Base-by-base conservation (phyloP, 2,888 invertebrate genomes). In the Lepeophtheirus nordmannii region DNA sequence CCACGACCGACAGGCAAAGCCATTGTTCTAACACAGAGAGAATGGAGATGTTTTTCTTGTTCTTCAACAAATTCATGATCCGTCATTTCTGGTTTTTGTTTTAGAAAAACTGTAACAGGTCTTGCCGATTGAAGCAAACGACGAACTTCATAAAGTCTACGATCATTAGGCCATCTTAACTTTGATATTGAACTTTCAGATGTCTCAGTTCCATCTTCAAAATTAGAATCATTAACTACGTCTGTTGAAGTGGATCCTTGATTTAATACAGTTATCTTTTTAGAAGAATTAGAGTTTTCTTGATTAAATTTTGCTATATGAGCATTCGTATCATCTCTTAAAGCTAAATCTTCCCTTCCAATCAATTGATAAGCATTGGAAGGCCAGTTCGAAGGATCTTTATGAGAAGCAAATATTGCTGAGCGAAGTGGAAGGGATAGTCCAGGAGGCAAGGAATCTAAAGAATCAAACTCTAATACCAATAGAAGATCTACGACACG, bases 51-150 rank as follows among this genome's bases (percentile, higher is more conserved):
- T 71, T 87, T 85, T 76, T 94, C 93, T 75, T 93, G 92, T 73
- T 93, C 90, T 75, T 94, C 92, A 66, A 93, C 89, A 72, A 91
- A 93, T 75, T 94, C 93, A 74, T 93, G 93, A 76, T 94, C 93
- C n/a, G 89, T 86, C 3, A 92, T 89, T 69, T 92, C 93, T 0
- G 91, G 89, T 68, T 88, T 41, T 41, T 62, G 46, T 17, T 46
- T 20, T 30, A 30, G 30, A 30, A 30, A 30, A 14, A 64, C 30
- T 20, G 68, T 67, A n/a, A 94, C 87, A 0, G 93, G 92, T 69
- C 85, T 84, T 0, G 91, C 87, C 0, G 92, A 92, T 73, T 88
- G 87, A 0, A 94, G 79, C 69, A 92, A 79, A 67, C 85, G 82
- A 67, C 86, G 82, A 1, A 89, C 86, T 77, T 94, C 93, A 11